Base-by-base conservation (phyloP, 2,113 vertebrate species). In the Oriolus oriolus region DNA sequence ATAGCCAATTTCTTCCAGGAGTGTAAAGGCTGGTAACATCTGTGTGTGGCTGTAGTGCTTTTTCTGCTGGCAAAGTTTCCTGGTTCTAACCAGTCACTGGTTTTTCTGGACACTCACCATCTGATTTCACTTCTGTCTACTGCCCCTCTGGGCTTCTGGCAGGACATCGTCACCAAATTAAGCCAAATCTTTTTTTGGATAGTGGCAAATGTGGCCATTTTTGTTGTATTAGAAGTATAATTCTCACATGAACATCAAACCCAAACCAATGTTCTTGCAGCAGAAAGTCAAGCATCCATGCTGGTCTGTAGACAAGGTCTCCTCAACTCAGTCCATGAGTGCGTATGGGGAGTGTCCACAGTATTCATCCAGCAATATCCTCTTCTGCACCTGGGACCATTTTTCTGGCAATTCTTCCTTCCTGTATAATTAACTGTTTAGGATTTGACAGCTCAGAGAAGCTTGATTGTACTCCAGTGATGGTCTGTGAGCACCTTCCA, bases 281-380 rank as follows among this genome's bases (percentile, higher is more conserved):
- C 6, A 4, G n/a, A 0, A 1, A 27, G 37, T 57, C 37, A 52
- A 73, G 28, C 4, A 37, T 15, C 42, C 8, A 0, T 23, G 54
- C 75, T 60, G 49, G 31, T 41, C 71, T 71, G 42, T 39, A 65
- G 63, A 12, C 6, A 28, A 76, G 57, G 28, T 37, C 31, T 65
- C 24, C 27, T 17, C 65, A 65, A 26, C 11, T 70, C 1, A 0
- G 30, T 18, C 50, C 80, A 33, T 3, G 9, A 44, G 16, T 22
- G 21, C 30, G 24, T 42, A 37, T 52, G 68, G 42, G 30, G 24
- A 44, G 9, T 2, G 12, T 4, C 10, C 28, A n/a, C 15, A 11
- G 23, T 37, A 19, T 57, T 68, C 22, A 76, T 24, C 39, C 79
- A 77, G 47, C 16, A 84, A 7, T 45, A 45, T 52, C 1, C 0